Conservation (phyloP, 1,140 invertebrate genomes). For the Akabosia matsudoensis region DNA sequence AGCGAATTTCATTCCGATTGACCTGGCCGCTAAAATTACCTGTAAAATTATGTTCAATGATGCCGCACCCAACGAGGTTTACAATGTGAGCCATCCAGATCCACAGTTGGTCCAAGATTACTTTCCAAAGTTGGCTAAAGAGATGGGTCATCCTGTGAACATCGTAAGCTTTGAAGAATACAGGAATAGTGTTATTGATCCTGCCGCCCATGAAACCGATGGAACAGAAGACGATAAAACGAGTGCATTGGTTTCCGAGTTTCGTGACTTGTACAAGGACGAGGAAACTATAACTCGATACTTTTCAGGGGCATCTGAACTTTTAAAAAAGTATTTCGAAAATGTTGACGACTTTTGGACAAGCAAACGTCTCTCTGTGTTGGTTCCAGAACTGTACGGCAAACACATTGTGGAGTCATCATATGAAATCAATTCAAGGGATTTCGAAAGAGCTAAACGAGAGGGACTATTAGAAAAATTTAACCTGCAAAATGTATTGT, state of each 20-base stretch:
- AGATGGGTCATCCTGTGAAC: neutral
- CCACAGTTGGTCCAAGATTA: conserved; percentile 5
- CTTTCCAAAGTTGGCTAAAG: neutral
- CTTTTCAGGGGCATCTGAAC: neutral
- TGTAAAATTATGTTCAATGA: neutral
- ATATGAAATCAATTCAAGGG: neutral
- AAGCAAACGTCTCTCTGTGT: neutral
- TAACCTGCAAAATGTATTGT: neutral
- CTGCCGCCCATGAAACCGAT: neutral
- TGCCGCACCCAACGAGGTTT: conserved; percentile 2
- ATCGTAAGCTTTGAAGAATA: neutral
- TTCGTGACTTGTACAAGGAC: neutral
- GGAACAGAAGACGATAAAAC: neutral
- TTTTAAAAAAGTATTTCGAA: neutral
- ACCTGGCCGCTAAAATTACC: neutral
- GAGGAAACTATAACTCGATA: neutral
- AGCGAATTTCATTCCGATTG: neutral
- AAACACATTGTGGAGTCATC: neutral
- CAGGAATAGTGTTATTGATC: neutral
- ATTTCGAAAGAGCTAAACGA: neutral
- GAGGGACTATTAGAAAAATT: neutral
- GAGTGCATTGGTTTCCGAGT: neutral
- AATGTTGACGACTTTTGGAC: neutral
- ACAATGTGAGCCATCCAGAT: neutral
- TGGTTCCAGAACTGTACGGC: neutral